Evolutionary conservation across 2,888 invertebrate genomes (phyloP).

Genomic region (Linnaemya tessellans): DNA sequence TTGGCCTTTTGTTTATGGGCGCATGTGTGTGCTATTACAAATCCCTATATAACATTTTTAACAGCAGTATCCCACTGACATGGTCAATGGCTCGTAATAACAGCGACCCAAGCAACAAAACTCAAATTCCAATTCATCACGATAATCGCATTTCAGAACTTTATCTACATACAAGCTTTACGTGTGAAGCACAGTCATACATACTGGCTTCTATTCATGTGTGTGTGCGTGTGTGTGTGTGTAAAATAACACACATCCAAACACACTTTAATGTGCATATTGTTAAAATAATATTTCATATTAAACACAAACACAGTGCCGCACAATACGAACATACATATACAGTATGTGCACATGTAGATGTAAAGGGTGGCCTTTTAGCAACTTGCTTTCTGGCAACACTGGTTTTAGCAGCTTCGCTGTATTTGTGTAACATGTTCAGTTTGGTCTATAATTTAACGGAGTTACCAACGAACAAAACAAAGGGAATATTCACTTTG

Average conservation of each 20-base stretch:
- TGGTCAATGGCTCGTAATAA: conserved; percentile 71
- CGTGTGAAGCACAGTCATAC: not conserved
- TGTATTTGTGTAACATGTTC: not conserved
- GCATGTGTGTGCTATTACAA: conserved; percentile 20
- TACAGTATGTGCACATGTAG: not conserved
- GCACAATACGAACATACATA: not conserved
- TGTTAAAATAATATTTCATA: conserved; percentile 50
- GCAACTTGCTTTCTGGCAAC: too few species aligned
- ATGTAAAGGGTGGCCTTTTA: not conserved
- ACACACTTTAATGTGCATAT: not conserved
- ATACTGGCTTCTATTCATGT: too few species aligned
- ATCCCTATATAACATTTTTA: conserved; percentile 36
- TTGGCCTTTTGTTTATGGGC: not conserved
- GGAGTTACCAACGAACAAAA: too few species aligned
- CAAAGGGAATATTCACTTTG: too few species aligned
- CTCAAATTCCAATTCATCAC: conserved; percentile 82
- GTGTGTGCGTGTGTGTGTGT: too few species aligned
- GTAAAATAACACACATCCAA: not conserved
- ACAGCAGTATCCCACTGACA: conserved; percentile 66
- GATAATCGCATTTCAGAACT: conserved; percentile 82
- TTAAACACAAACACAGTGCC: conserved; percentile 10
- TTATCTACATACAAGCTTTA: conserved; percentile 76
- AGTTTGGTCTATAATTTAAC: too few species aligned
- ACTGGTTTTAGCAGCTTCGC: too few species aligned
- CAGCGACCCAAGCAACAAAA: conserved; percentile 77